Evolutionary conservation across 2,113 vertebrate species (phyloP).

Genomic region (Mesocricetus auratus): DNA sequence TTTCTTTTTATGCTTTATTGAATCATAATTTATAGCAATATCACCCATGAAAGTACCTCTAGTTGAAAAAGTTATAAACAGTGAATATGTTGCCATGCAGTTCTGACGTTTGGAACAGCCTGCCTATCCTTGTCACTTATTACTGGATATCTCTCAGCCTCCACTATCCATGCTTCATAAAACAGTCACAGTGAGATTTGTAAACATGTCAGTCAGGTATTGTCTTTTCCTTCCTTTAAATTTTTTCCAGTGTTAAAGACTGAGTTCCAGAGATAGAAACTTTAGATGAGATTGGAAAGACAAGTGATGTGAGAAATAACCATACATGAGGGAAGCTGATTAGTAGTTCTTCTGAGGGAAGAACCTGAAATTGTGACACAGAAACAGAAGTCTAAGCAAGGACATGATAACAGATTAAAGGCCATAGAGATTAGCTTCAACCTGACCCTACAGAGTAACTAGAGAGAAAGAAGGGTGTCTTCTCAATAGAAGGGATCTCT

Average conservation of each 20-base stretch:
- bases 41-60: not conserved
- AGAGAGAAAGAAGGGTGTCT: not conserved
- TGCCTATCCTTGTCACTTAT: not conserved
- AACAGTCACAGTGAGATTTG: not conserved
- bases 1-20: not conserved
- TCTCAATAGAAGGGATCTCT: not conserved
- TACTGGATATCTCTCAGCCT: not conserved
- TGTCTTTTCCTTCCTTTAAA: not conserved
- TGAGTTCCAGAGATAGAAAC: constrained; percentile 10
- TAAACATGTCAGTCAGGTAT: constrained; percentile 23
- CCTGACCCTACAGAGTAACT: not conserved
- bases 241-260: not conserved
- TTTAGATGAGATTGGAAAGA: not conserved
- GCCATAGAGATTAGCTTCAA: not conserved
- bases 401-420: not conserved
- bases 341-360: not conserved
- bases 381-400: not conserved
- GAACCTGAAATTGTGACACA: not conserved
- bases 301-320: constrained; percentile 2
- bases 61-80: not conserved
- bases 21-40: not conserved
- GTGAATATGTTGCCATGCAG: not conserved
- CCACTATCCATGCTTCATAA: not conserved
- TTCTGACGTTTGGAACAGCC: not conserved
- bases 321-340: constrained; percentile 3